These are phyloP conservation scores for Jacana jacana DNA, from an alignment of 2,113 vertebrate species.

Conservation along the genomic window DNA sequence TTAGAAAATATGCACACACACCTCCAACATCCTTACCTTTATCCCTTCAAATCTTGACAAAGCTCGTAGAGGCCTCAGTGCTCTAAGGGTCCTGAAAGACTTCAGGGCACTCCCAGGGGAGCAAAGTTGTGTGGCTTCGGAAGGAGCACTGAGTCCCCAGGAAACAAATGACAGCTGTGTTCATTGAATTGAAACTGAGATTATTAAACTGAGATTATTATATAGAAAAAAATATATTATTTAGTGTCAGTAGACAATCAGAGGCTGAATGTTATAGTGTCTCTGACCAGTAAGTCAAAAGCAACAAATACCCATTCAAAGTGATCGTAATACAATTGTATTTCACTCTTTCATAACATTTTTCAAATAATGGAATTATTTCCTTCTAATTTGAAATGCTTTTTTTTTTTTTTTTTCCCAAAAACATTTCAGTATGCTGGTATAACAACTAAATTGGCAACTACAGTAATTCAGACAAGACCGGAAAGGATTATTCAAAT, in stretches of 20 bases:
- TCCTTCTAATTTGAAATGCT: background rate
- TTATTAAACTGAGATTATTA: slow-evolving; percentile 21
- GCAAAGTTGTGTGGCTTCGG: background rate
- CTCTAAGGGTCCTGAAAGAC: slow-evolving; percentile 88
- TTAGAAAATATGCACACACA: background rate
- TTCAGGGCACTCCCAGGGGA: slow-evolving; percentile 72
- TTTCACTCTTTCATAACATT: background rate
- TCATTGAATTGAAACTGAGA: background rate
- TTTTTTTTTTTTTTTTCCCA: no score
- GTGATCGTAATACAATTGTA: background rate
- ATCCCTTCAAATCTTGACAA: slow-evolving; percentile 85
- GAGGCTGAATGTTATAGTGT: background rate
- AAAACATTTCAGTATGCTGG: background rate
- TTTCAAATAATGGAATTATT: background rate
- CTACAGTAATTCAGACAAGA: background rate
- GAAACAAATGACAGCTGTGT: slow-evolving; percentile 56
- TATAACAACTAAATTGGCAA: background rate
- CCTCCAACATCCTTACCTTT: slow-evolving; percentile 57
- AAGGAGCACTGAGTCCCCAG: background rate
- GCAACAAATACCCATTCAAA: background rate
- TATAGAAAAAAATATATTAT: background rate
- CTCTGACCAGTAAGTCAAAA: background rate
- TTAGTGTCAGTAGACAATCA: background rate
- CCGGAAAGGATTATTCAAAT: background rate
- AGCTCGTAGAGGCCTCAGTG: slow-evolving; percentile 90